Evolutionary conservation across 2,797 vertebrate genomes (phyloP).

Genomic region (Pseudomugil tenellus): DNA sequence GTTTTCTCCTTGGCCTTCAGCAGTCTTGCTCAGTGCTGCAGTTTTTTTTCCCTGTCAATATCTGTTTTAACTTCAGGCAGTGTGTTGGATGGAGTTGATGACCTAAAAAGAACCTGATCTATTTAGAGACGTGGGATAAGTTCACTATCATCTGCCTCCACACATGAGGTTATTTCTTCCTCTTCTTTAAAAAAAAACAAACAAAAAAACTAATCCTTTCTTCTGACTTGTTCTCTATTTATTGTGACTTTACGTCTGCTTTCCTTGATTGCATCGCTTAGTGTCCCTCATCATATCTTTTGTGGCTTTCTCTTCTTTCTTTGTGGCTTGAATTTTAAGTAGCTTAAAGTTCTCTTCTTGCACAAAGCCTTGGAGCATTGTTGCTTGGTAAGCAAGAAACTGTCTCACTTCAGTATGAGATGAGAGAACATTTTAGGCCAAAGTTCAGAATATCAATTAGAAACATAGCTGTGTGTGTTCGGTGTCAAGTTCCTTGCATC

Average conservation of each 20-base stretch:
- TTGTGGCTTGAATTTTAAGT: constrained; percentile 55
- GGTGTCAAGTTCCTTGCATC: constrained; percentile 46
- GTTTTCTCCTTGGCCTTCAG: constrained; percentile 25
- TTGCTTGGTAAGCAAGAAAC: constrained; percentile 63
- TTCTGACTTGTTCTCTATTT: constrained; percentile 34
- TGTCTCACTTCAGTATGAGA: constrained; percentile 45
- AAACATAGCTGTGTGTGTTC: no score
- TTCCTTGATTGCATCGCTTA: constrained; percentile 50
- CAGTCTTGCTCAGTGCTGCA: constrained; percentile 22
- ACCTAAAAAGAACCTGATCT: constrained; percentile 41
- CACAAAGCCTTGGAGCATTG: constrained; percentile 50
- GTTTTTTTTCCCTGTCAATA: constrained; percentile 41
- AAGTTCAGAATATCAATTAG: constrained; percentile 55
- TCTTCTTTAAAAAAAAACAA: no score
- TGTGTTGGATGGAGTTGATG: constrained; percentile 53
- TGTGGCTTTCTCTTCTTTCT: constrained; percentile 35
- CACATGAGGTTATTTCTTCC: constrained; percentile 44
- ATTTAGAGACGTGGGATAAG: constrained; percentile 42
- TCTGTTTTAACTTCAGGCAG: constrained; percentile 51
- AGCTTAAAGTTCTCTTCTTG: constrained; percentile 61
- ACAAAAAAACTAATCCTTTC: constrained; percentile 40
- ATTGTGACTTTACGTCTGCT: constrained; percentile 37
- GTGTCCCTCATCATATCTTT: constrained; percentile 29
- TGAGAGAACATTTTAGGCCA: constrained; percentile 22
- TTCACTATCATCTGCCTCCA: constrained; percentile 62